phyloP scores from a whole-genome alignment of 2,888 invertebrate species.

The Paralinhomoeus sp. region DNA sequence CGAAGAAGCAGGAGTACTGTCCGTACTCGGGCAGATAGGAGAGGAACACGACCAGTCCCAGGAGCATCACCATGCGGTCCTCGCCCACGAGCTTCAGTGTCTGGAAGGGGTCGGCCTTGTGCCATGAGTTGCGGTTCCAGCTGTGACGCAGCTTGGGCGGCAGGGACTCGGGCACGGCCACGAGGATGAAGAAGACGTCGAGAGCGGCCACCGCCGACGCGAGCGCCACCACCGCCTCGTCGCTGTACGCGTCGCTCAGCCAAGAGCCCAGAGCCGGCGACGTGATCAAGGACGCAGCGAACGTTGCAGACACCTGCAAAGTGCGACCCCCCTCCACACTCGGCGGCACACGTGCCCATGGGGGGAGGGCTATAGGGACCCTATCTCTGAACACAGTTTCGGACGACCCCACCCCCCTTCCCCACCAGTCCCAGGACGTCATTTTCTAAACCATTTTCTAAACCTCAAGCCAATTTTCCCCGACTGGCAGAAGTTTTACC shows the following conservation, averaged over 20 bases:
- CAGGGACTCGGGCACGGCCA: conserved; percentile 89
- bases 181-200: conserved; percentile 90
- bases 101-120: conserved; percentile 85
- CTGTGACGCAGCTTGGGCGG: conserved; percentile 65
- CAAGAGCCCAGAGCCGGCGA: conserved; percentile 78
- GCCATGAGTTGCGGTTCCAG: conserved; percentile 77
- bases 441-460: no score
- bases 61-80: conserved; percentile 79
- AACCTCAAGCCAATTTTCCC: no score
- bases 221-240: conserved; percentile 36
- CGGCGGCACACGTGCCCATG: conserved; percentile 38
- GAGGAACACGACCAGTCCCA: conserved; percentile 86
- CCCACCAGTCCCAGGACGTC: no score
- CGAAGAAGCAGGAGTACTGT: conserved; percentile 98
- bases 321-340: not conserved
- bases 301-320: conserved; percentile 66
- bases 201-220: conserved; percentile 80
- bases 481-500: no score
- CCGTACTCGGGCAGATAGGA: conserved; percentile 89
- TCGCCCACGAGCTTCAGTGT: conserved; percentile 72
- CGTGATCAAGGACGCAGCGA: conserved; percentile 94
- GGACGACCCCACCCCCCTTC: no score
- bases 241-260: conserved; percentile 41
- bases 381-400: no score
- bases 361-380: no score